Base-by-base conservation (phyloP, 2,888 invertebrate genomes). In the Mythimna pallens region DNA sequence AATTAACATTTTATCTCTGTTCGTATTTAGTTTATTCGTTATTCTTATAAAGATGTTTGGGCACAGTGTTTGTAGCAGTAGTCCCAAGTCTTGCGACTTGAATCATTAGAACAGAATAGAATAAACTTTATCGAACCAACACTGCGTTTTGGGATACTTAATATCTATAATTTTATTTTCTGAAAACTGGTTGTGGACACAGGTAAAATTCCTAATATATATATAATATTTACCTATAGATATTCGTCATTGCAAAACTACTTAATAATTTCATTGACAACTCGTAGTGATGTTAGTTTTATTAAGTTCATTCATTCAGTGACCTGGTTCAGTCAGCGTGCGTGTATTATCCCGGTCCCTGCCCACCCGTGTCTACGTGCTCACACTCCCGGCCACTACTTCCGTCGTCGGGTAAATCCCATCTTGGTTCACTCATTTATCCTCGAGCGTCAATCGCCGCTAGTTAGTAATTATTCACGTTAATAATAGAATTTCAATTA, bases 1-100 rank as follows among this genome's bases (percentile, higher is more conserved):
- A 85, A 83, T 78, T 85, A 80, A 70, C 55, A 64, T 75, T 63
- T 86, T 84, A 85, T 87, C 82, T 81, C 22, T 73, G 73, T 70
- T 74, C 73, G 63, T 82, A 81, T 82, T 81, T 80, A 70, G 70
- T 73, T 71, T 61, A 70, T 82, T 76, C 50, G 63, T 57, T 63
- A 43, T 69, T 66, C 62, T 50, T 40, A 43, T 25, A 67, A 58
- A 36, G 20, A 65, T 63, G 52, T 40, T 55, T 59, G 17, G 8
- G 12, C 36, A 55, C 22, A 57, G 62, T 66, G 36, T 50, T 58
- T 70, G 63, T 25, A 25, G n/a, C 40, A 30, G n/a, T 10, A 22
- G 30, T 5, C 20, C 9, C 17, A 20, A n/a, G 36, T 25, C n/a
- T 50, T 30, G 30, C 36, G 36, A 36, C 36, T 58, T 3, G 30